Evolutionary conservation across 1,140 invertebrate genomes (phyloP).

Genomic region (Drosophila punjabiensis): DNA sequence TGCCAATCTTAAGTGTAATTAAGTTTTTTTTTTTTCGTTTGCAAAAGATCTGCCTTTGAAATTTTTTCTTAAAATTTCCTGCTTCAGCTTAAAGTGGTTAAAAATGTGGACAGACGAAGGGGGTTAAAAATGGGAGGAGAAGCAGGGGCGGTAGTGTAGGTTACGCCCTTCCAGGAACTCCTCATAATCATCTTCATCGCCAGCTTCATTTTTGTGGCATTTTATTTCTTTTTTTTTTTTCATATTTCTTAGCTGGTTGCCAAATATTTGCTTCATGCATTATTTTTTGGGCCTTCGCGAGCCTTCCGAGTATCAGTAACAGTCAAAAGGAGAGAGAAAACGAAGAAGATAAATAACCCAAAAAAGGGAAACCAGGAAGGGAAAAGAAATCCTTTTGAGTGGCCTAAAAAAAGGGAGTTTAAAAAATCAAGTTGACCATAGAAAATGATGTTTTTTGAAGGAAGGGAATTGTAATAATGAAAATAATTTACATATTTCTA

Average conservation of each 20-base stretch:
- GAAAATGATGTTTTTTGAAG: neutral
- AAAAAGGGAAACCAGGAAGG: conserved; percentile 2
- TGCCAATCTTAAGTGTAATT: conserved; percentile 72
- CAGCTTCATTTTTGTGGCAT: conserved; percentile 14
- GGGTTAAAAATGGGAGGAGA: conserved; percentile 5
- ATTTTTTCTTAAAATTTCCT: conserved; percentile 23
- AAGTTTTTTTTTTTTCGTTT: conserved; percentile 63
- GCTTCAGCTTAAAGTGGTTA: conserved; percentile 52
- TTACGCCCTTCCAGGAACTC: conserved; percentile 59
- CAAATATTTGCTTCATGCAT: conserved; percentile 54
- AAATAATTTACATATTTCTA: neutral
- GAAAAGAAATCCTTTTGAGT: conserved; percentile 13
- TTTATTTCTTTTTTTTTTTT: conserved; percentile 10
- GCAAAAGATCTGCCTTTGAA: conserved; percentile 73
- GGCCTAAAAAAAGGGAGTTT: neutral
- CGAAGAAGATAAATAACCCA: conserved; percentile 18
- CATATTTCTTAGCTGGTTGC: conserved; percentile 19
- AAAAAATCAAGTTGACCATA: neutral
- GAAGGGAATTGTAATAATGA: neutral
- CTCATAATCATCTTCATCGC: conserved; percentile 29
- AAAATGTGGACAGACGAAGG: neutral
- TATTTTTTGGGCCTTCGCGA: conserved; percentile 25
- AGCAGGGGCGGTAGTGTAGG: conserved; percentile 19
- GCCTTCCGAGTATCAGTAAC: conserved; percentile 17
- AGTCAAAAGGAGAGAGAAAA: conserved; percentile 8